Conservation (phyloP, 2,797 vertebrate species). For the Hirundo rustica region DNA sequence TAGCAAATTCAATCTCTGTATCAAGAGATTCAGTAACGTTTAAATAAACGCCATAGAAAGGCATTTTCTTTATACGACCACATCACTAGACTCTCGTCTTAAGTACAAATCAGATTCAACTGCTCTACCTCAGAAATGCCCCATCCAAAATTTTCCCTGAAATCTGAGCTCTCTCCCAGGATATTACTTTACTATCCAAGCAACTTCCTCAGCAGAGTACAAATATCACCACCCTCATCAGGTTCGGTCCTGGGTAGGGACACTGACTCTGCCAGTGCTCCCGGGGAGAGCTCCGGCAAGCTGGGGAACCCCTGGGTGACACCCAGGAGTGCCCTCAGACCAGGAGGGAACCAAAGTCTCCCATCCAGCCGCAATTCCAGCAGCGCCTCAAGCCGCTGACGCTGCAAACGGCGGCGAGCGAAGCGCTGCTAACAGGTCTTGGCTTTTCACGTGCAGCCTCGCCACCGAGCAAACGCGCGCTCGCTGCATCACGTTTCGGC, state of each 20-base stretch:
- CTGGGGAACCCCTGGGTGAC: background rate
- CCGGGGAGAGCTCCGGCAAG: rapidly evolving
- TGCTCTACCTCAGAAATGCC: constrained; percentile 23
- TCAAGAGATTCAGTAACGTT: background rate
- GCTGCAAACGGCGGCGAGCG: background rate
- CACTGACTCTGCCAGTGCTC: background rate
- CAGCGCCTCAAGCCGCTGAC: background rate
- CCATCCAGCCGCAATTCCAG: background rate
- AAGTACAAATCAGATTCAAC: background rate
- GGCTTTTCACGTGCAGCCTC: background rate
- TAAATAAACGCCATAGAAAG: background rate
- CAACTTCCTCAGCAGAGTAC: background rate
- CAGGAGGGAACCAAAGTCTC: background rate
- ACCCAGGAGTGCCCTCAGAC: background rate
- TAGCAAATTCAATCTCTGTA: background rate
- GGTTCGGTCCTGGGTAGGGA: background rate
- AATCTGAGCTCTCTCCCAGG: constrained; percentile 44
- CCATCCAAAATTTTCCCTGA: constrained; percentile 35
- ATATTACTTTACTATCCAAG: constrained; percentile 48
- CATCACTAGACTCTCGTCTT: background rate
- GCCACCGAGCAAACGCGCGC: background rate
- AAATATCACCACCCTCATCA: constrained; percentile 2
- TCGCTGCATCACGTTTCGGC: background rate
- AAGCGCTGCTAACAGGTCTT: background rate
- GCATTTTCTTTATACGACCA: background rate